Evolutionary conservation across 2,113 vertebrate genomes (phyloP), one percentile per base, ranked within the genome.

Genomic region (Elanoides forficatus): DNA sequence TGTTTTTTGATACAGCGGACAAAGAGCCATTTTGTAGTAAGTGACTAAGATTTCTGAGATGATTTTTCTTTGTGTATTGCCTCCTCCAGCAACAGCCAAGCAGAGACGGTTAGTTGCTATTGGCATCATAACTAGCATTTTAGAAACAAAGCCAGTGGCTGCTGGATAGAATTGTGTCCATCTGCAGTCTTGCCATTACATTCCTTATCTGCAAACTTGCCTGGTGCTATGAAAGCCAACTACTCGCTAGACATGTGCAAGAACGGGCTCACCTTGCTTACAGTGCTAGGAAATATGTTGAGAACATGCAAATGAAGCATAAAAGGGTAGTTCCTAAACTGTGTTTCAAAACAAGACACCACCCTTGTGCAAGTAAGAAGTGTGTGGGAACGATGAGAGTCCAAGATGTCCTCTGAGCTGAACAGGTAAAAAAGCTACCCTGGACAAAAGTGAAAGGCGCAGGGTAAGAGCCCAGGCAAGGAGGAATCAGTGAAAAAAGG

Each of bases 21-120:
- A 55, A 98, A 47, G 96, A 98, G 38, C 99, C 99, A 11, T 99
- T 98, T 95, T 99, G 98, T 87, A 98, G 99, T 99, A 93, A 99
- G 99, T 98, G 81, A 48, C 92, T 85, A n/a, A 72, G 59, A 53
- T 78, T 71, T 30, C 66, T 3, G 10, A 60, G 55, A 42, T 42
- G 0, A 20, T 68, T 92, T 94, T 73, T 32, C 62, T 66, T 16
- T 86, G 48, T 55, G 18, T 13, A 4, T 32, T 75, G 36, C 65
- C 79, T 76, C 83, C 23, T 22, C 27, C 84, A 82, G 86, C 70
- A 76, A 34, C 29, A 78, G 66, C 67, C 1, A 0, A 53, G 74
- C 53, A 88, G 58, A 40, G 83, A 19, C 3, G 40, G 73, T 50
- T 42, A 43, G 67, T 6, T 65, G 47, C 70, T 76, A 11, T 1